Conservation (phyloP, 2,113 vertebrate species). For the Larimichthys polyactis region DNA sequence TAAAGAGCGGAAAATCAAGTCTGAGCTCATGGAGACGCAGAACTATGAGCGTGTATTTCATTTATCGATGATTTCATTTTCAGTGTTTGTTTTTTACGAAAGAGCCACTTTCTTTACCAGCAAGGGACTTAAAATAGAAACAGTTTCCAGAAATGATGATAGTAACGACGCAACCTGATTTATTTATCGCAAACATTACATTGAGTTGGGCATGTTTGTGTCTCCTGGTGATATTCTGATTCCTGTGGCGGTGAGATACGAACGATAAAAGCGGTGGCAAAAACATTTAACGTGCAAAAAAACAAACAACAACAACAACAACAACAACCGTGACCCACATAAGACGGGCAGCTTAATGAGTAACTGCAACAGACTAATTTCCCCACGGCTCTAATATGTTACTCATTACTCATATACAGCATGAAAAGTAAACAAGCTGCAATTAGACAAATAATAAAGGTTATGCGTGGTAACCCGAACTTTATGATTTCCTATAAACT, state of each 20-base stretch:
- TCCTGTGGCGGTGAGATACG: slow-evolving; percentile 41
- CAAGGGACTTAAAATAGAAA: neutral
- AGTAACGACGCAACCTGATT: neutral
- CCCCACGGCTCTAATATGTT: slow-evolving; percentile 51
- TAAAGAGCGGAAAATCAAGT: neutral
- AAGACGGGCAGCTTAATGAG: slow-evolving; percentile 68
- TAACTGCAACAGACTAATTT: slow-evolving; percentile 67
- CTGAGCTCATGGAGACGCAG: neutral
- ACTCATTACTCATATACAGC: slow-evolving; percentile 50
- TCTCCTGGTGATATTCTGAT: slow-evolving; percentile 23
- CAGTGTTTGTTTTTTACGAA: neutral
- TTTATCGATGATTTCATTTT: neutral
- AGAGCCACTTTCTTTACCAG: neutral
- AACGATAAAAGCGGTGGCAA: slow-evolving; percentile 44
- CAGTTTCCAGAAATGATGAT: slow-evolving; percentile 7
- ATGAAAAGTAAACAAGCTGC: slow-evolving; percentile 35
- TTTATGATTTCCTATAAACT: neutral
- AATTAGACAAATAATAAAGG: slow-evolving; percentile 35
- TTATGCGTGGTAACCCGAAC: neutral
- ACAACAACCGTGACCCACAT: slow-evolving; percentile 70
- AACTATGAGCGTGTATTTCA: neutral
- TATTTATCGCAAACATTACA: slow-evolving; percentile 35
- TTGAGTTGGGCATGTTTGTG: neutral
- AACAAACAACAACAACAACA: slow-evolving; percentile 15
- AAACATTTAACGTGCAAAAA: slow-evolving; percentile 49